phyloP scores from a whole-genome alignment of 2,113 vertebrate species.

The Gymnarchus niloticus region DNA sequence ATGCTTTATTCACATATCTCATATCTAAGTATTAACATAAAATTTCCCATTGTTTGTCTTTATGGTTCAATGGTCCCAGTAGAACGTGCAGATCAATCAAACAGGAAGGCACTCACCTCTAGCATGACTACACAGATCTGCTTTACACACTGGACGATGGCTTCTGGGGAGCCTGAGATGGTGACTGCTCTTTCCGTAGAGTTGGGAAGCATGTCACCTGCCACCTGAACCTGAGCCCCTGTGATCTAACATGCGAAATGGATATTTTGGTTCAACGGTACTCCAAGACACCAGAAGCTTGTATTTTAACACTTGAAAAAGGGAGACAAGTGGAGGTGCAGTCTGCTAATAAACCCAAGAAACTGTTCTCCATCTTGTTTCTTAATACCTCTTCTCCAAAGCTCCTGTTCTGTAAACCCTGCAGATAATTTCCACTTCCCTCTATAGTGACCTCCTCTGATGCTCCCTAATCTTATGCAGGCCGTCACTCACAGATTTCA shows the following conservation, averaged over 20 bases:
- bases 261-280: background rate
- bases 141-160: conserved; percentile 90
- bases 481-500: no score
- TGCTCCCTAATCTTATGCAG: no score
- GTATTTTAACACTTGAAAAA: background rate
- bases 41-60: background rate
- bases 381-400: no score
- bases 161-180: conserved; percentile 83
- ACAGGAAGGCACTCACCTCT: conserved; percentile 68
- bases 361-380: background rate
- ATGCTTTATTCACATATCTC: background rate
- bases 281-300: no score
- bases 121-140: conserved; percentile 93
- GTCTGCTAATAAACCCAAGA: background rate
- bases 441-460: no score
- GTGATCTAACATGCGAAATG: conserved; percentile 64
- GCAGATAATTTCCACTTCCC: no score
- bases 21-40: background rate
- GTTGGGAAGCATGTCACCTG: conserved; percentile 90
- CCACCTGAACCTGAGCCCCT: conserved; percentile 90
- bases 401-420: no score
- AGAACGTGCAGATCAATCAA: background rate
- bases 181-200: conserved; percentile 90
- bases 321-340: background rate
- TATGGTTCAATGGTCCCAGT: background rate